Percentiles rank a stretch among this genome's conserved stretches.
phyloP scores from a whole-genome alignment of 1,140 invertebrate genomes.

The Fopius arisanus region DNA sequence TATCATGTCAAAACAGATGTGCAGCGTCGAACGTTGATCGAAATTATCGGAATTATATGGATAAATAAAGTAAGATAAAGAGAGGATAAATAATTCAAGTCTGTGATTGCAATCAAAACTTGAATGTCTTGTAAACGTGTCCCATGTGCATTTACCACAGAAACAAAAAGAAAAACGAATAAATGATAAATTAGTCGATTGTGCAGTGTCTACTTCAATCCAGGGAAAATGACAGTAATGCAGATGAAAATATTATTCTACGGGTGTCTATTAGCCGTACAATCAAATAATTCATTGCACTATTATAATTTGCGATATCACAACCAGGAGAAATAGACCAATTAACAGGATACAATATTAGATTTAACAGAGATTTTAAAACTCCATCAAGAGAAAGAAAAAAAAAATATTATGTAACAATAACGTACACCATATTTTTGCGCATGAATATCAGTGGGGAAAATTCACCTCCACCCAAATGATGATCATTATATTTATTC shows the following conservation, averaged over 20 bases:
- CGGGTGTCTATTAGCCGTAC: slow-evolving; percentile 11
- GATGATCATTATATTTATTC: slow-evolving; percentile 9
- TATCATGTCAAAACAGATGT: not conserved
- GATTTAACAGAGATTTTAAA: not conserved
- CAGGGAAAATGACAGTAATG: not conserved
- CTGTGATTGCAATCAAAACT: slow-evolving; percentile 35
- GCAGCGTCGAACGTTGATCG: not conserved
- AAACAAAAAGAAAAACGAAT: slow-evolving; percentile 26
- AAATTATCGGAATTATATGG: not conserved
- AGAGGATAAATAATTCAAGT: slow-evolving; percentile 24
- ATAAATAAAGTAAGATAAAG: not conserved
- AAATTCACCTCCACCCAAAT: not conserved
- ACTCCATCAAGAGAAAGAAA: not conserved
- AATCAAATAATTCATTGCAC: slow-evolving; percentile 8
- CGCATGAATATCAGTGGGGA: not conserved
- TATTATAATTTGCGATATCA: not conserved
- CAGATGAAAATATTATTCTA: not conserved
- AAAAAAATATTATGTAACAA: not conserved
- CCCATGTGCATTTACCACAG: slow-evolving; percentile 10
- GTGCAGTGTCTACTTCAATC: not conserved
- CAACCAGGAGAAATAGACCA: slow-evolving; percentile 1
- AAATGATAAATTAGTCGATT: slow-evolving; percentile 14
- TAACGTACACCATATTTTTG: not conserved
- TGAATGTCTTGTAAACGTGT: slow-evolving; percentile 24
- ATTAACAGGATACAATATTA: not conserved